Evolutionary conservation across 1,140 invertebrate genomes (phyloP).

Genomic region (Hormaphis cornu): DNA sequence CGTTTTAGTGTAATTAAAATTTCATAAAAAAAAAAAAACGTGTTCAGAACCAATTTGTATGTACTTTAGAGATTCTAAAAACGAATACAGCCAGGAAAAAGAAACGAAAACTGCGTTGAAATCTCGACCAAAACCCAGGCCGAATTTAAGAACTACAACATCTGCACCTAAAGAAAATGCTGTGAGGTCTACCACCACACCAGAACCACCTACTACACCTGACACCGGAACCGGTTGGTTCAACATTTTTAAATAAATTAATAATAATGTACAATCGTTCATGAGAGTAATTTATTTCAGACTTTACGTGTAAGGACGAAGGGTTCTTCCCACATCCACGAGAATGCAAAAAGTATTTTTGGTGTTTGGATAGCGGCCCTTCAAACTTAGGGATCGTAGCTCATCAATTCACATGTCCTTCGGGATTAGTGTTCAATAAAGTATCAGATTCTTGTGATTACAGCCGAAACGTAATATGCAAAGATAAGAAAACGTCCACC

Average conservation of each 20-base stretch:
- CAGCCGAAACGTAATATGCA: constrained; percentile 72
- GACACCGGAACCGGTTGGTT: constrained; percentile 66
- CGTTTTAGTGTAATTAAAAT: background rate
- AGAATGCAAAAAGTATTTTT: constrained; percentile 90
- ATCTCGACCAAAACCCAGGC: constrained; percentile 33
- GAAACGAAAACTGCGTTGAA: constrained; percentile 26
- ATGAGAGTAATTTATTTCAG: constrained; percentile 42
- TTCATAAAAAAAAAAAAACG: background rate
- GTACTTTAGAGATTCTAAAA: constrained; percentile 11
- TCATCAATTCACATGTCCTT: constrained; percentile 87
- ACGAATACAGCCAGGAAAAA: background rate
- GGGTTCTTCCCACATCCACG: constrained; percentile 87
- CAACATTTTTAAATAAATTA: background rate
- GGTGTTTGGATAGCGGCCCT: constrained; percentile 82
- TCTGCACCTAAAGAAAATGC: constrained; percentile 35
- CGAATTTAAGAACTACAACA: constrained; percentile 34
- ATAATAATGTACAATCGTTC: background rate
- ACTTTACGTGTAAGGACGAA: constrained; percentile 87
- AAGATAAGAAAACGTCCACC: constrained; percentile 42
- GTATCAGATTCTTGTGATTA: constrained; percentile 86
- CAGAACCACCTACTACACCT: constrained; percentile 78
- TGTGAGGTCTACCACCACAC: constrained; percentile 45
- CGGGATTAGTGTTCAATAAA: constrained; percentile 82
- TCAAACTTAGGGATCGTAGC: constrained; percentile 81
- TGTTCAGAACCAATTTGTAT: background rate